Conservation (phyloP, 2,113 vertebrate species). For the Columbina picui region DNA sequence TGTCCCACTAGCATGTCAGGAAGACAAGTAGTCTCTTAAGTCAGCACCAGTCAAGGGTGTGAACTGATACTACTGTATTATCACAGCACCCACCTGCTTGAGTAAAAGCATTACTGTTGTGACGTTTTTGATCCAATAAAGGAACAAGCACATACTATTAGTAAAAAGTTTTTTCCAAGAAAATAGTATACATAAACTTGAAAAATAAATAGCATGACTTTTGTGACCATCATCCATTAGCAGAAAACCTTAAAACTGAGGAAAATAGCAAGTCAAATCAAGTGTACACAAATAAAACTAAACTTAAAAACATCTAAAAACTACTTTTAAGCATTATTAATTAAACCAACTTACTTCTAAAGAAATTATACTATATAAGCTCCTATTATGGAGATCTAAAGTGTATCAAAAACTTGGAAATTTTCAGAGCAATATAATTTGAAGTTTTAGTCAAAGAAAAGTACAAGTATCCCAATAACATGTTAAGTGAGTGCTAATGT, state of each 20-base stretch:
- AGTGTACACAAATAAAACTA: not conserved
- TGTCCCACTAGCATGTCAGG: not conserved
- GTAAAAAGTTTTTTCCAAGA: not conserved
- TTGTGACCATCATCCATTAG: not conserved
- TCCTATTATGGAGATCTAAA: not conserved
- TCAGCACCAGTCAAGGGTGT: slow-evolving; percentile 27
- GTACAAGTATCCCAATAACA: not conserved
- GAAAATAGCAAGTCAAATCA: not conserved
- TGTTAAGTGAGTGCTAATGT: not conserved
- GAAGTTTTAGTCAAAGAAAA: not conserved
- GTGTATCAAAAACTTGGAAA: not conserved
- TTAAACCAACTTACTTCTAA: not conserved
- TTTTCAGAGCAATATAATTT: not conserved
- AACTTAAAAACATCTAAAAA: not conserved
- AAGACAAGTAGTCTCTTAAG: not conserved
- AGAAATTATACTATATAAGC: not conserved
- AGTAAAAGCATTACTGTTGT: not conserved
- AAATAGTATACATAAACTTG: not conserved
- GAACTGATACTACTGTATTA: slow-evolving; percentile 16
- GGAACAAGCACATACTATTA: not conserved
- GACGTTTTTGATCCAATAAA: not conserved
- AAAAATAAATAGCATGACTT: not conserved
- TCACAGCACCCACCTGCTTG: slow-evolving; percentile 35
- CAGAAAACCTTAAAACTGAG: not conserved
- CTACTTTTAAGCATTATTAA: not conserved